These are phyloP conservation scores for Cavia aperea DNA, from an alignment of 2,113 vertebrate genomes.

Conservation along the genomic window DNA sequence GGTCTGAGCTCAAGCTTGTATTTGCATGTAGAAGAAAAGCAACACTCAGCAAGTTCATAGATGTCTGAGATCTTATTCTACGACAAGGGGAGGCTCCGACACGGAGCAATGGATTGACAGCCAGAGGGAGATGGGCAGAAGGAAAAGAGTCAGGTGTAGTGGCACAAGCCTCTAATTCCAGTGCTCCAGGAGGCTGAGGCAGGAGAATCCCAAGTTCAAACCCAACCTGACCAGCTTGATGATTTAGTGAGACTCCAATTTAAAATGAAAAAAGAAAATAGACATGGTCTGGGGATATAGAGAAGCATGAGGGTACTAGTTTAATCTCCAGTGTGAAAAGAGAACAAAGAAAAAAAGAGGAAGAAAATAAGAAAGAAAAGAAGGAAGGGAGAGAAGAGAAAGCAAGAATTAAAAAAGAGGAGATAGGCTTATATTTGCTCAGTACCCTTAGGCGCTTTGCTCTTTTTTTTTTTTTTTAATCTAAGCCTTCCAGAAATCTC, in stretches of 20 bases:
- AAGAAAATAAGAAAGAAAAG: too few species aligned
- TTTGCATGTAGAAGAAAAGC: background rate
- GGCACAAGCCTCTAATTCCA: background rate
- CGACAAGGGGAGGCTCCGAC: fast-evolving
- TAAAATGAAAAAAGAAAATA: background rate
- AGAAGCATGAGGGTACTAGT: background rate
- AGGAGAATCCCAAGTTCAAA: background rate
- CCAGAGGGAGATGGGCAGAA: background rate
- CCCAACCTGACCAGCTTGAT: background rate
- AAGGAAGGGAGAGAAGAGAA: background rate
- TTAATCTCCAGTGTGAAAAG: background rate
- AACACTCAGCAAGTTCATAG: background rate
- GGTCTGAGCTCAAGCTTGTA: background rate
- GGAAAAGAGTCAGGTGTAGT: background rate
- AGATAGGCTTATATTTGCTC: background rate
- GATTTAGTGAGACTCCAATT: background rate
- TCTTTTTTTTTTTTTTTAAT: background rate
- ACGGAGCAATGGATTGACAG: fast-evolving
- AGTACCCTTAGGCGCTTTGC: background rate
- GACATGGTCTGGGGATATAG: background rate
- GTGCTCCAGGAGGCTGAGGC: background rate
- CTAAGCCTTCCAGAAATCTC: background rate
- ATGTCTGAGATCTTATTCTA: background rate
- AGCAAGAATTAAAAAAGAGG: background rate
- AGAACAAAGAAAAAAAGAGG: too few species aligned